phyloP scores from a whole-genome alignment of 2,113 vertebrate species.

The Actenoides lindsayi region DNA sequence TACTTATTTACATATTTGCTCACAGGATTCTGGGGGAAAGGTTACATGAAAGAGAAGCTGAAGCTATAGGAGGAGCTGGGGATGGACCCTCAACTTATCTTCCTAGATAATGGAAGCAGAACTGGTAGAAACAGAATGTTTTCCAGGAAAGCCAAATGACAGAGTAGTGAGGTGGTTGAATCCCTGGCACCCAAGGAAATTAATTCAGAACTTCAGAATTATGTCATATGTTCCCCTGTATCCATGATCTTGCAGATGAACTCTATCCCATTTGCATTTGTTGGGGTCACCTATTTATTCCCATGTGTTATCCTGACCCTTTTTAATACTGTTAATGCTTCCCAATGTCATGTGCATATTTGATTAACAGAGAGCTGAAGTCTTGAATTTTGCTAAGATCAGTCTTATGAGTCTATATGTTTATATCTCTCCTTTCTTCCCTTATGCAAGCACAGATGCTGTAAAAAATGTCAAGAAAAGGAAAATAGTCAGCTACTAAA shows the following conservation, averaged over 20 bases:
- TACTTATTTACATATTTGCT: neutral
- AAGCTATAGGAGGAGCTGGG: neutral
- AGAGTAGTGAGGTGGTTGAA: neutral
- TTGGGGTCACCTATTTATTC: neutral
- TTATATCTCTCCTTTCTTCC: neutral
- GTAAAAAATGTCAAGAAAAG: neutral
- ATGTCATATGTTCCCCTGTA: neutral
- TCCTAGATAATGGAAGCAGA: neutral
- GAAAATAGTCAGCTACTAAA: neutral
- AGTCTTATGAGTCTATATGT: neutral
- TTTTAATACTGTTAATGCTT: neutral
- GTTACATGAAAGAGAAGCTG: neutral
- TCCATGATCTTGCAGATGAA: neutral
- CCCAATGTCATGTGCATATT: neutral
- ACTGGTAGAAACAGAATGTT: neutral
- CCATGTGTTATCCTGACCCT: neutral
- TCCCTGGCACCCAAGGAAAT: neutral
- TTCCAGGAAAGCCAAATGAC: fast-evolving
- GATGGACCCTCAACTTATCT: neutral
- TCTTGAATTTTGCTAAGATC: neutral
- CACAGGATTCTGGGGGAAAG: neutral
- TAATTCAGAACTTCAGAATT: neutral
- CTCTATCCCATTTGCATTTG: neutral
- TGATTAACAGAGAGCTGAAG: neutral
- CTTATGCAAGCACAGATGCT: neutral